Conservation (phyloP, 2,797 vertebrate species). For the Columba guinea region DNA sequence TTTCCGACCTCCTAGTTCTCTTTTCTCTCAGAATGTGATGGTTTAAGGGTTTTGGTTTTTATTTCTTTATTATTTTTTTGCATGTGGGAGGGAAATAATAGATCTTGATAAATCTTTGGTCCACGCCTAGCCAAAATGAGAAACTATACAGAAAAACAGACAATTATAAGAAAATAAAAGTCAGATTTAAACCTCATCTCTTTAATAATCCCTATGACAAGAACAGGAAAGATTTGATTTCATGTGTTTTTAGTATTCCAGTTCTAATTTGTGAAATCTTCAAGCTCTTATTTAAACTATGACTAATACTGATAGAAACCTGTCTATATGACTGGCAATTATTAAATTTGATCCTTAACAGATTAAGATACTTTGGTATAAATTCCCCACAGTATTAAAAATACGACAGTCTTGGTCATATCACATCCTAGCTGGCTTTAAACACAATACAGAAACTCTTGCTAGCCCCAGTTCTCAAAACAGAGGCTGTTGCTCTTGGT, state of each 20-base stretch:
- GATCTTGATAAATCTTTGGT: background rate
- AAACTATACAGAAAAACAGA: background rate
- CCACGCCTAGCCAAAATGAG: background rate
- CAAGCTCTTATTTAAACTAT: background rate
- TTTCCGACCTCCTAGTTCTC: background rate
- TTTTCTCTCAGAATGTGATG: background rate
- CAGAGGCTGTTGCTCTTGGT: background rate
- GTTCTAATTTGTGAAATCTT: constrained; percentile 1
- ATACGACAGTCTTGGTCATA: background rate
- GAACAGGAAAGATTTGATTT: background rate
- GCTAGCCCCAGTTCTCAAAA: background rate
- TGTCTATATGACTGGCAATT: background rate
- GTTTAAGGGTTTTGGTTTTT: rapidly evolving
- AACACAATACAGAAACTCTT: background rate
- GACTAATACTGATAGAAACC: background rate
- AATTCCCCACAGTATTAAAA: constrained; percentile 43
- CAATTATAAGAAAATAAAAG: background rate
- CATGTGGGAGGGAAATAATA: background rate
- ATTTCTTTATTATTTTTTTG: background rate
- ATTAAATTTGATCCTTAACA: background rate
- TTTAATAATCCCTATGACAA: background rate
- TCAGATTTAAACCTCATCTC: background rate
- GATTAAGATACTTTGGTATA: background rate
- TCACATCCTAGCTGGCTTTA: background rate
- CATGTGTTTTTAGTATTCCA: background rate